A percentile compares a stretch with the other conserved stretches of the same genome.
phyloP scores from a whole-genome alignment of 2,888 invertebrate species.

The Limnephilus marmoratus region DNA sequence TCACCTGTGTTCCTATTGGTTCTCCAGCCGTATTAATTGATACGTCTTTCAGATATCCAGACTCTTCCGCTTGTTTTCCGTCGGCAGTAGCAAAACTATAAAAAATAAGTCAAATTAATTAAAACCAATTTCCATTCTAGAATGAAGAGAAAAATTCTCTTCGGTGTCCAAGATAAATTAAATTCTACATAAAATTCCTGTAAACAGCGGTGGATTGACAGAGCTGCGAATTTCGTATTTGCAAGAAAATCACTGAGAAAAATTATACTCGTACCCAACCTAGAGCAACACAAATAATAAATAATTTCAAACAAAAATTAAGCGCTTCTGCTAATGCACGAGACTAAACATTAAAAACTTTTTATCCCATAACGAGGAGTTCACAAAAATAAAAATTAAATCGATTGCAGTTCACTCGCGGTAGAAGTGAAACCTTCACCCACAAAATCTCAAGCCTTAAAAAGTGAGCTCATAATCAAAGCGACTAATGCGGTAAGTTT shows the following conservation, averaged over 20 bases:
- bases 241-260: no score
- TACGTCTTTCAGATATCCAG: conserved; percentile 84
- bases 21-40: conserved; percentile 82
- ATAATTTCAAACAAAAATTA: neutral
- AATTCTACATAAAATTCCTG: no score
- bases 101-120: neutral
- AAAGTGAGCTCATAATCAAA: no score
- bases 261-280: no score
- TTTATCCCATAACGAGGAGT: neutral
- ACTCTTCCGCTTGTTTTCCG: conserved; percentile 87
- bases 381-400: neutral
- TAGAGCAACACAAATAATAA: no score
- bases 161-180: no score
- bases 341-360: neutral
- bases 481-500: no score
- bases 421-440: no score
- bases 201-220: no score
- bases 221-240: no score
- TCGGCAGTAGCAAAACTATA: conserved; percentile 85
- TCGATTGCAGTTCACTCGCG: no score
- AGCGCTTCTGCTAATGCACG: neutral
- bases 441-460: no score
- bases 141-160: neutral
- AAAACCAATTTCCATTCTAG: neutral
- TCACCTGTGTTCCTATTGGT: conserved; percentile 77